Conservation (phyloP, 2,113 vertebrate genomes). For the Silurus glanis region DNA sequence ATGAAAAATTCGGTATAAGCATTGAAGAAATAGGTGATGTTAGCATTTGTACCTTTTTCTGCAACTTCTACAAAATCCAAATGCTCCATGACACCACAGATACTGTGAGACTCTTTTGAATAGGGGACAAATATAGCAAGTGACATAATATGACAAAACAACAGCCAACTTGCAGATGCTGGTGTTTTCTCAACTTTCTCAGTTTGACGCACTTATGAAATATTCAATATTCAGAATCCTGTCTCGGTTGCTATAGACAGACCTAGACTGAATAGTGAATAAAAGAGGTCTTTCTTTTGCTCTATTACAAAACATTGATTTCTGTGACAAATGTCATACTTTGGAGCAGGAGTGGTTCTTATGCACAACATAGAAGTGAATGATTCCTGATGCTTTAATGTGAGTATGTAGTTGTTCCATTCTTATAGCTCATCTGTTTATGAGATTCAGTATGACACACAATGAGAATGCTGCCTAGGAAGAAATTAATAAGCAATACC, state of each 20-base stretch:
- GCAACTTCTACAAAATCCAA: constrained; percentile 1
- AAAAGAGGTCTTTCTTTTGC: constrained; percentile 15
- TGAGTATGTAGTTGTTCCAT: background rate
- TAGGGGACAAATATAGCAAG: background rate
- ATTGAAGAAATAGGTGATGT: background rate
- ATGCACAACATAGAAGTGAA: background rate
- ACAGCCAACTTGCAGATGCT: constrained; percentile 15
- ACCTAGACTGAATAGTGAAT: background rate
- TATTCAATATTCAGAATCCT: constrained; percentile 35
- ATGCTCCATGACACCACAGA: background rate
- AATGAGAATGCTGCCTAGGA: background rate
- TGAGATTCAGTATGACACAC: background rate
- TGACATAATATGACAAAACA: constrained; percentile 26
- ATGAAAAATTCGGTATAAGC: background rate
- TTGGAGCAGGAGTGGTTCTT: background rate
- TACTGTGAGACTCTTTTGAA: constrained; percentile 5
- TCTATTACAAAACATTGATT: background rate
- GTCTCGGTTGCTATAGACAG: background rate
- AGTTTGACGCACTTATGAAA: constrained; percentile 34
- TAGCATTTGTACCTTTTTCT: background rate
- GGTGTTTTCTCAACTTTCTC: constrained; percentile 18
- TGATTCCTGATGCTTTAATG: background rate
- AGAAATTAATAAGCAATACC: no score
- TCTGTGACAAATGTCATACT: background rate
- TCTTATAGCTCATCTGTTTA: background rate